phyloP scores from a whole-genome alignment of 2,888 invertebrate species.

The Notodonta dromedarius region DNA sequence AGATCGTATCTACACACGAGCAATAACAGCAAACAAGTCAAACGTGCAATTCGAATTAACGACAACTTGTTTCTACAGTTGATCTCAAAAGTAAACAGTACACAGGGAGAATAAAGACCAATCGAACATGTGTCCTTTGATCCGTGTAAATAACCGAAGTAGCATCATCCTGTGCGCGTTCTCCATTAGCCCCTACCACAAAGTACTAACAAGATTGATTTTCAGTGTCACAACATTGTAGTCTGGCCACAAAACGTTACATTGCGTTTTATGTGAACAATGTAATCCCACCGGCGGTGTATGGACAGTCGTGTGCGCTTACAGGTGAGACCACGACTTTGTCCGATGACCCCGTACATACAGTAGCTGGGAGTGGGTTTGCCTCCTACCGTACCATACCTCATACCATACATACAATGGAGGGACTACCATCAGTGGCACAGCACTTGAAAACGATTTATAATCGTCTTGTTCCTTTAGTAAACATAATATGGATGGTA shows the following conservation, averaged over 20 bases:
- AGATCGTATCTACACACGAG: constrained; percentile 34
- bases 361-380: constrained; percentile 41
- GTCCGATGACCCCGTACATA: constrained; percentile 39
- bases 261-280: constrained; percentile 29
- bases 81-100: constrained; percentile 15
- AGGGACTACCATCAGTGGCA: constrained; percentile 45
- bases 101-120: constrained; percentile 11
- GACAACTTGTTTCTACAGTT: constrained; percentile 19
- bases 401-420: constrained; percentile 42
- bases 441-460: constrained; percentile 13
- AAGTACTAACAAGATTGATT: constrained; percentile 15
- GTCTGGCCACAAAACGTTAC: constrained; percentile 30
- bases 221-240: constrained; percentile 20
- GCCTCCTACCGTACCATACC: constrained; percentile 37
- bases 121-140: no score
- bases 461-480: background rate
- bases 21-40: constrained; percentile 34
- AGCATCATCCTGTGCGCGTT: constrained; percentile 13
- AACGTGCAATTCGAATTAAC: constrained; percentile 36
- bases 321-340: constrained; percentile 26
- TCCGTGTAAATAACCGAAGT: constrained; percentile 6
- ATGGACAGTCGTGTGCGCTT: constrained; percentile 31
- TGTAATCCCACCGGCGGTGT: constrained; percentile 30
- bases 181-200: constrained; percentile 8
- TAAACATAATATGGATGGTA: background rate